Base-by-base conservation (phyloP, 2,888 invertebrate species). In the Siphlonurus alternatus region DNA sequence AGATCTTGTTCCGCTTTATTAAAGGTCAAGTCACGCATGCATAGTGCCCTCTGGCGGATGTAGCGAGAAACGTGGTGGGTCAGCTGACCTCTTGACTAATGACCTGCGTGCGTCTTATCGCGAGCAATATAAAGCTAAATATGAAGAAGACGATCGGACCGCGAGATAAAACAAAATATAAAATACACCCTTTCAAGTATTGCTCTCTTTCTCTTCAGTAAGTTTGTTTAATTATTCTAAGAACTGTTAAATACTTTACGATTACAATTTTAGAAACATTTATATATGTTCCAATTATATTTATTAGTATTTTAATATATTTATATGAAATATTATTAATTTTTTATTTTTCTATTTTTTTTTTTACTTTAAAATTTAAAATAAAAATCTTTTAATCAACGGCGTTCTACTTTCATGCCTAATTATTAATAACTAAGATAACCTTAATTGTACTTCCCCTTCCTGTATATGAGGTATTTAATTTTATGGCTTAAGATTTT, bases 61-160 rank as follows among this genome's bases (percentile, higher is more conserved):
- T 38, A 38, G 5, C 15, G 5, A 56, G n/a, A 5, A 10, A 22
- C 22, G 56, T 56, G n/a, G n/a, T n/a, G n/a, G n/a, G n/a, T n/a
- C n/a, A n/a, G n/a, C n/a, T n/a, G n/a, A n/a, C n/a, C 7, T 22
- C 22, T 56, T 56, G 56, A 56, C 56, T 56, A 56, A 56, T 56
- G 56, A 56, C 56, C n/a, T 56, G 56, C 56, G 56, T 56, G 56
- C 5, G n/a, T 20, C 56, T 56, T 56, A 56, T 56, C 56, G 38
- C 38, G 5, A 15, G 38, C 38, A 38, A 38, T 38, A 38, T 38
- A 15, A 15, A 56, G n/a, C 56, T 22, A 56, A 56, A 38, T 38
- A 38, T 38, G 38, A 38, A 38, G 38, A 38, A 38, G 38, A 38
- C 15, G 38, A 38, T 38, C 7, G 38, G 38, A 38, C 38, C 38